A percentile compares a stretch with the other conserved stretches of the same genome.
These are phyloP conservation scores for Limonius californicus DNA, from an alignment of 1,140 invertebrate species.

Conservation along the genomic window DNA sequence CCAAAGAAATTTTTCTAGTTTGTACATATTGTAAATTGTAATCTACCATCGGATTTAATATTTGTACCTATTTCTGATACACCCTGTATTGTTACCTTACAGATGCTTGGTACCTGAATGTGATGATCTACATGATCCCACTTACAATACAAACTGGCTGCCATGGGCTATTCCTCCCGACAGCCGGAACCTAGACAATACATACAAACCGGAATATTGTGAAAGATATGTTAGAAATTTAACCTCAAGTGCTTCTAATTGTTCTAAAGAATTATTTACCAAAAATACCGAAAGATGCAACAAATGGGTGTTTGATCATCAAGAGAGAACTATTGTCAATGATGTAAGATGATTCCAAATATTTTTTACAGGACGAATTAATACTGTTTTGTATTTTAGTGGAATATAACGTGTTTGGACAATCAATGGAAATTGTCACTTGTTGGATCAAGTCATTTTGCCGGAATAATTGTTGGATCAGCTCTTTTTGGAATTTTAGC, in stretches of 20 bases:
- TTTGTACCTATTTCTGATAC: too few relatives aligned
- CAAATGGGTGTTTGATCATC: constrained; percentile 50
- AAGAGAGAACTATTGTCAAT: constrained; percentile 55
- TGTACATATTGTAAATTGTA: too few relatives aligned
- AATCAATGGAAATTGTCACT: constrained; percentile 61
- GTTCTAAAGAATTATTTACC: constrained; percentile 41
- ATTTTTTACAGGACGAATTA: too few relatives aligned
- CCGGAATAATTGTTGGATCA: constrained; percentile 57
- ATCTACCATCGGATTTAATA: too few relatives aligned
- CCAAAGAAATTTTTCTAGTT: too few relatives aligned
- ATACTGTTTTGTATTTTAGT: constrained; percentile 43
- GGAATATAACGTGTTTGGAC: constrained; percentile 55
- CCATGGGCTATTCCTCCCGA: constrained; percentile 47
- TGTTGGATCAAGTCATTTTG: constrained; percentile 60
- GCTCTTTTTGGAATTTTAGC: constrained; percentile 56
- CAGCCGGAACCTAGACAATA: not conserved
- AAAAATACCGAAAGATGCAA: constrained; percentile 43
- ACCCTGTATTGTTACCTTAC: too few relatives aligned
- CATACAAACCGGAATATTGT: not conserved
- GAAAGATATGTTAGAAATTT: not conserved
- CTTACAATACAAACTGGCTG: constrained; percentile 48
- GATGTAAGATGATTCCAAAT: constrained; percentile 51
- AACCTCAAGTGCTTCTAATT: constrained; percentile 28
- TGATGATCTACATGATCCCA: constrained; percentile 41
- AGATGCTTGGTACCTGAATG: constrained; percentile 54